These are phyloP conservation scores for Hippoglossus hippoglossus DNA, from an alignment of 2,797 vertebrate genomes.

Conservation along the genomic window DNA sequence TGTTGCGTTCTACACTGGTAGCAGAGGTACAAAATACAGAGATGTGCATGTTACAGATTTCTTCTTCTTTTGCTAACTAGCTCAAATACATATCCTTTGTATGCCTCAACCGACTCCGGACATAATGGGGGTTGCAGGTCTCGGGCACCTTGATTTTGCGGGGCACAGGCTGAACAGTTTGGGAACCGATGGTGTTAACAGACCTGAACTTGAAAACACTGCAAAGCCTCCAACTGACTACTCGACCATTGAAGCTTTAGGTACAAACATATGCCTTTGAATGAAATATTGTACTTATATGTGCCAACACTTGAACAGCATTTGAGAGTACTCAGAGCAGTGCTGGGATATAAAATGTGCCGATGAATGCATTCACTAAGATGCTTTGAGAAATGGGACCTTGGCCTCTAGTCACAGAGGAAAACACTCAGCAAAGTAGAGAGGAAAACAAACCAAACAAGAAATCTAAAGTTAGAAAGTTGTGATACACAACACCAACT, in stretches of 20 bases:
- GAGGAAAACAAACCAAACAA: constrained; percentile 3
- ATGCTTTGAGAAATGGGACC: constrained; percentile 64
- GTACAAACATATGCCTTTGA: constrained; percentile 26
- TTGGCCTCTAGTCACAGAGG: constrained; percentile 42
- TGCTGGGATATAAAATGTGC: constrained; percentile 32
- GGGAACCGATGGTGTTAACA: neutral
- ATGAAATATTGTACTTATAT: constrained; percentile 29
- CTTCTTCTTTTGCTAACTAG: no score
- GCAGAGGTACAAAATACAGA: no score
- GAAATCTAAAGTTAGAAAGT: constrained; percentile 14
- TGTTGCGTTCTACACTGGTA: no score
- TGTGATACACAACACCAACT: constrained; percentile 30
- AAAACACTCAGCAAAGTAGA: constrained; percentile 28
- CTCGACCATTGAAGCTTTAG: neutral
- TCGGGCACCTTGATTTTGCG: no score
- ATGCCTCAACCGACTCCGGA: no score
- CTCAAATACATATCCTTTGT: no score
- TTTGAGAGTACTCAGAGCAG: constrained; percentile 6
- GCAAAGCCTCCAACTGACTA: constrained; percentile 18
- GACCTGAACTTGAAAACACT: constrained; percentile 2
- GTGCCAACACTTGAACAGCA: constrained; percentile 30
- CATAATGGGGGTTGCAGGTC: no score
- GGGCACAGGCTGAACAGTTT: no score
- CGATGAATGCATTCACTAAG: constrained; percentile 46
- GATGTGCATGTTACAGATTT: no score